Base-by-base conservation (phyloP, 1,140 invertebrate genomes). In the Euglossa dilemma region DNA sequence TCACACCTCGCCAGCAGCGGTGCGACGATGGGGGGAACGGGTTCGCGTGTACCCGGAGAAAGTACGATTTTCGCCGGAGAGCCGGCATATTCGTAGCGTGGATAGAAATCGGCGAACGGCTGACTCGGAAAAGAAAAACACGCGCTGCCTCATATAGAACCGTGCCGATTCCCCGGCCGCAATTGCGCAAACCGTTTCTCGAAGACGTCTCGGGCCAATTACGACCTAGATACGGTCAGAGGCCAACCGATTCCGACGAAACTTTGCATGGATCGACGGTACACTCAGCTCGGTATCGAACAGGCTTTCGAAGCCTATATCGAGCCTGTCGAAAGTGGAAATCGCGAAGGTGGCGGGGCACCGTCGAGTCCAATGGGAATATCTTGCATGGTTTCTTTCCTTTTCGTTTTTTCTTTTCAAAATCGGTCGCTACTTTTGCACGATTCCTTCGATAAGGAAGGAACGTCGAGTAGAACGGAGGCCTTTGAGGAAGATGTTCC, bases 51-150 rank as follows among this genome's bases (percentile, higher is more conserved):
- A 23, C 36, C 57, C 43, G 50, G 87, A 83, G 89, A 90, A 90
- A 87, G 87, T 81, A 81, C 72, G 81, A 90, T 89, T 90, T 89
- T 89, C 83, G 74, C 74, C 36, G 73, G 43, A 47, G 45, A n/a
- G 28, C 23, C 56, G 18, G 57, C 67, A 71, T 87, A 77, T 66
- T 45, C 63, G 73, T 73, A 63, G 47, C 54, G 54, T 25, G 70
- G 87, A 88, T 89, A 88, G 84, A 86, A 86, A 89, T 89, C 84
- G 28, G 69, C 45, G 16, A 36, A 4, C 18, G 43, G 54, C 50
- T 56, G 50, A 36, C 73, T 18, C 56, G 43, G 85, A 85, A 59
- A 73, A 23, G 57, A 85, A 81, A 85, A 85, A 88, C 83, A 76
- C 66, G 4, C 36, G 1, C 36, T 28, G n/a, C 20, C 52, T 82